Base-by-base conservation (phyloP, 2,113 vertebrate species). In the Gnathonemus echidnorhynchus region DNA sequence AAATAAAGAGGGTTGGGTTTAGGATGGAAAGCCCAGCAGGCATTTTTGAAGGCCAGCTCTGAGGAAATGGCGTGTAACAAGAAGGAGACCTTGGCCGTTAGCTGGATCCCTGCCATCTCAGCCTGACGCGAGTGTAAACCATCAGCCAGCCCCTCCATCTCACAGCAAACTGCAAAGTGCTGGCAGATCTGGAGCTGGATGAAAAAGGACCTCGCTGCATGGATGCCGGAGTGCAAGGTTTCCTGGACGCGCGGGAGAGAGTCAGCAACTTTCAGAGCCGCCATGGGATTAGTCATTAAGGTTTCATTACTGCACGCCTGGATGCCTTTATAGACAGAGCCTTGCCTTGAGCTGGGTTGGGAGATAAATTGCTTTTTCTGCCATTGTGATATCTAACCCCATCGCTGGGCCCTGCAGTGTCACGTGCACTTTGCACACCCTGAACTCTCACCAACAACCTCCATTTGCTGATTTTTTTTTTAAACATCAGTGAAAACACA, bases 211-310 rank as follows among this genome's bases (percentile, higher is more conserved):
- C 74, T 80, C 5, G 2, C 2, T 80, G n/a, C 42, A 7, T 1
- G 27, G 46, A 27, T 19, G 11, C 11, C 15, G 19, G n/a, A 70
- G 45, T 74, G 13, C 35, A 27, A 35, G 13, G 7, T 58, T 87
- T 56, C 42, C 42, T 90, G 8, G 13, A 9, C 3, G 39, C 19
- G 24, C 2, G 8, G 27, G 53, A 58, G 10, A 66, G 35, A 74
- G 53, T 49, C 58, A 70, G 77, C 56, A 1, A 27, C 39, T 53
- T 31, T 35, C 48, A 45, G 50, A 74, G 8, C 53, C 46, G 24
- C 35, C 53, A 52, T 56, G 17, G 86, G 50, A 88, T 87, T 74
- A 88, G 53, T 77, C 31, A 42, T 88, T 88, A 77, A 80, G 70
- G 17, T 90, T 42, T 45, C 19, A 56, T 50, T 86, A 17, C 10